Percentiles rank a stretch among this genome's conserved stretches.
These are phyloP conservation scores for Psittacula cyanocephala DNA, from an alignment of 2,113 vertebrate genomes.

Conservation along the genomic window DNA sequence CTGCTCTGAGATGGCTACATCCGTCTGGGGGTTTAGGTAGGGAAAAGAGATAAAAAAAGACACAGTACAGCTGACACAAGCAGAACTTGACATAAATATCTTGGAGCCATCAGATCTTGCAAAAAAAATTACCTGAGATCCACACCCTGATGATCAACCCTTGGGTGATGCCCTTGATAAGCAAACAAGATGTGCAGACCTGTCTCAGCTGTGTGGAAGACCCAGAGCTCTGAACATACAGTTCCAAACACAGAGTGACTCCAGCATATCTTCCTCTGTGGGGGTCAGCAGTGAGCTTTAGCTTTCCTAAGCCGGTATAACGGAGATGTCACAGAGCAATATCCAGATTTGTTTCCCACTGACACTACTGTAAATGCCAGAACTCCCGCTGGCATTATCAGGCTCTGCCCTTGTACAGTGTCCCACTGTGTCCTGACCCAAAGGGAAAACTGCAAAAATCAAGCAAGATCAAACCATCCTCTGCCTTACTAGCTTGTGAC, in stretches of 20 bases:
- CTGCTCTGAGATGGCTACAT: background rate
- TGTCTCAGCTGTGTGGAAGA: background rate
- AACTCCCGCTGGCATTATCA: background rate
- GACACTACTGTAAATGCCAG: background rate
- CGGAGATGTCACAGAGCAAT: background rate
- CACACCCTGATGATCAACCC: background rate
- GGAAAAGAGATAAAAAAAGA: background rate
- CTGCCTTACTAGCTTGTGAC: background rate
- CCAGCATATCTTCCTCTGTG: background rate
- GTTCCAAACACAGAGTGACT: background rate
- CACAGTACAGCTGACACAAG: background rate
- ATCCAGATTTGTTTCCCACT: background rate
- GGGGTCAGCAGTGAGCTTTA: background rate
- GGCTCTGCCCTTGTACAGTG: background rate
- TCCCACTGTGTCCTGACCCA: background rate
- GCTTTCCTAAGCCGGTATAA: background rate
- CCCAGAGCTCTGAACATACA: background rate
- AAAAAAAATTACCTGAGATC: conserved; percentile 3
- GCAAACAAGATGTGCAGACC: background rate
- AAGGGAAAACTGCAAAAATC: background rate
- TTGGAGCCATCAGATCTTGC: background rate
- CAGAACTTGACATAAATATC: background rate
- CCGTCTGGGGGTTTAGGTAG: background rate
- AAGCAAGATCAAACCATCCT: background rate
- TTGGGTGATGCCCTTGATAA: background rate